These are phyloP conservation scores for Iguana delicatissima DNA, from an alignment of 2,797 vertebrate genomes.

Conservation along the genomic window DNA sequence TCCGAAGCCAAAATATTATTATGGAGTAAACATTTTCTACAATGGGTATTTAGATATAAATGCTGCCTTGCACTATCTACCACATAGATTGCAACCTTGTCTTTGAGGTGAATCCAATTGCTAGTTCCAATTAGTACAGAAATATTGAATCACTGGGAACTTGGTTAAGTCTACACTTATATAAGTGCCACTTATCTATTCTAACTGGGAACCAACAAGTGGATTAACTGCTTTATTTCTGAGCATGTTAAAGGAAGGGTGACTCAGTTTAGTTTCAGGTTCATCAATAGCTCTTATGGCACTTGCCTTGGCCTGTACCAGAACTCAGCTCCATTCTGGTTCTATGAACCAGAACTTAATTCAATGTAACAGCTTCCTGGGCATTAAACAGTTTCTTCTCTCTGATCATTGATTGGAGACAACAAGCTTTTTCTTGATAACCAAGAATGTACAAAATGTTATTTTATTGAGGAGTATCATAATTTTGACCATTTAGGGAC, in stretches of 20 bases:
- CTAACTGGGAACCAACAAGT: background rate
- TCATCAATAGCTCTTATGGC: background rate
- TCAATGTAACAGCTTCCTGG: background rate
- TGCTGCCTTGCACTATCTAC: background rate
- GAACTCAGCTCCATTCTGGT: background rate
- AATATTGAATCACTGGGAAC: no score
- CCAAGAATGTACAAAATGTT: background rate
- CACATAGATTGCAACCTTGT: background rate
- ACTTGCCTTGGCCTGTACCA: background rate
- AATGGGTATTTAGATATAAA: background rate
- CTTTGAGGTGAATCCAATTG: no score
- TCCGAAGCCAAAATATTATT: background rate
- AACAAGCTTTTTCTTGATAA: background rate
- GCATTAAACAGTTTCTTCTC: background rate
- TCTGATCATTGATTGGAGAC: no score
- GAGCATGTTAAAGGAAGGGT: background rate
- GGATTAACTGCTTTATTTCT: background rate
- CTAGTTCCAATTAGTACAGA: no score
- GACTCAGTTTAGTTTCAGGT: background rate
- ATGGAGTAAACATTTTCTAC: background rate
- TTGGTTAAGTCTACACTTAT: background rate
- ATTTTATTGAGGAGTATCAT: background rate
- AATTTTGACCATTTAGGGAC: background rate
- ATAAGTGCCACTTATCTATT: no score
- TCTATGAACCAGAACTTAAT: background rate